Percentiles rank a stretch among this genome's conserved stretches.
Evolutionary conservation across 1,140 invertebrate species (phyloP).

Genomic region (Lucilia cuprina): DNA sequence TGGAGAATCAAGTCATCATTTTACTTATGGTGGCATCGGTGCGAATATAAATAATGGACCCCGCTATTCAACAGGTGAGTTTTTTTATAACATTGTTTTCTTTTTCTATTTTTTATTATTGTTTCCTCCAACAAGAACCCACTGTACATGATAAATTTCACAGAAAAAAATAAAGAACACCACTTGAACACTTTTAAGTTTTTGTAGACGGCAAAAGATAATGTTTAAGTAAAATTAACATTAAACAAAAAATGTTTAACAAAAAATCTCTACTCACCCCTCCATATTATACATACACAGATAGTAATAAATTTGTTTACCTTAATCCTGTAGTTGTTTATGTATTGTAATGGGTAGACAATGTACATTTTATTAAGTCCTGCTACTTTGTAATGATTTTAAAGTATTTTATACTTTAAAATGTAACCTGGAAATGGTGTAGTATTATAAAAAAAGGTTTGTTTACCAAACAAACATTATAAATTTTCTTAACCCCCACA

Average conservation of each 20-base stretch:
- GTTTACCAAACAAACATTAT: too few species aligned
- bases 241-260: too few species aligned
- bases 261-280: too few species aligned
- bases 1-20: constrained; percentile 66
- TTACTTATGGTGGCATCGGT: constrained; percentile 68
- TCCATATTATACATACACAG: too few species aligned
- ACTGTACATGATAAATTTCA: neutral
- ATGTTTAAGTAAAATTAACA: too few species aligned
- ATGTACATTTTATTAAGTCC: too few species aligned
- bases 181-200: neutral
- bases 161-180: neutral
- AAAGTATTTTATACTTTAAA: too few species aligned
- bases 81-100: neutral
- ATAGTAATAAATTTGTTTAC: neutral
- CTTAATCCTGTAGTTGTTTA: neutral
- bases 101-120: neutral
- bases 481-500: too few species aligned
- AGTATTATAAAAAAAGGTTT: too few species aligned
- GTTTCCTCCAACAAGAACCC: neutral
- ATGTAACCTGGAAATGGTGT: too few species aligned
- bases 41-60: constrained; percentile 68
- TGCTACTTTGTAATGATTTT: too few species aligned
- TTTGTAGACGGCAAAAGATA: too few species aligned
- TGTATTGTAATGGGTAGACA: neutral
- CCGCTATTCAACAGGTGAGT: constrained; percentile 71